Base-by-base conservation (phyloP, 2,888 invertebrate genomes). In the Drosophila borborema region DNA sequence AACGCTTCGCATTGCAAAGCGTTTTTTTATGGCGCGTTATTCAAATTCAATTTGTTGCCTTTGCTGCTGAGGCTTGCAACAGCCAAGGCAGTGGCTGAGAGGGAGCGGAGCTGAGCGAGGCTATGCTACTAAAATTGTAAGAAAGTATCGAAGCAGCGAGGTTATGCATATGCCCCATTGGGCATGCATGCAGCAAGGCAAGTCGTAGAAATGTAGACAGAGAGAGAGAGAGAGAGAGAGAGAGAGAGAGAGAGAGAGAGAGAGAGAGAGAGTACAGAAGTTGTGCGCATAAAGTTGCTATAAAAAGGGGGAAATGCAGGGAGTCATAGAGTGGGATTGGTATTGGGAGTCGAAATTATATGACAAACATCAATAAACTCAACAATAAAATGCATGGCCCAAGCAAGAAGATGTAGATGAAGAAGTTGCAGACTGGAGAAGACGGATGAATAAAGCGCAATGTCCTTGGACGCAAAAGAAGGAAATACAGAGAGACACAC, bases 341-440 rank as follows among this genome's bases (percentile, higher is more conserved):
- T 28, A 36, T 20, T 12, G 41, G 16, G 23, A 5, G n/a, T 23
- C 23, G 67, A 66, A 76, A 63, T 74, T 71, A 71, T 81, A 83
- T 81, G 78, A 70, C 81, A 86, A 89, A 88, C 86, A 75, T 83
- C 86, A 86, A 84, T 86, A 86, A 84, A 88, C 63, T 71, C 48
- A 58, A 74, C 76, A 82, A 87, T 83, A 85, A 83, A 81, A 79
- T 63, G 60, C 65, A 74, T 68, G 53, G 74, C 46, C 58, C 55
- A 45, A 64, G 72, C 45, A 49, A 31, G 53, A 56, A 14, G 34
- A 34, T 2, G 49, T 31, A 34, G 34, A 34, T 2, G 49, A 49
- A 34, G 34, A 34, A 34, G 51, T 8, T 0, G 51, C 31, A 49
- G 56, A 60, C 60, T 41, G 59, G 7, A 38, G 68, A 68, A 53